Percentiles rank a stretch among this genome's conserved stretches.
Evolutionary conservation across 2,888 invertebrate species (phyloP).

Genomic region (Cataglyphis rosenhaueri): DNA sequence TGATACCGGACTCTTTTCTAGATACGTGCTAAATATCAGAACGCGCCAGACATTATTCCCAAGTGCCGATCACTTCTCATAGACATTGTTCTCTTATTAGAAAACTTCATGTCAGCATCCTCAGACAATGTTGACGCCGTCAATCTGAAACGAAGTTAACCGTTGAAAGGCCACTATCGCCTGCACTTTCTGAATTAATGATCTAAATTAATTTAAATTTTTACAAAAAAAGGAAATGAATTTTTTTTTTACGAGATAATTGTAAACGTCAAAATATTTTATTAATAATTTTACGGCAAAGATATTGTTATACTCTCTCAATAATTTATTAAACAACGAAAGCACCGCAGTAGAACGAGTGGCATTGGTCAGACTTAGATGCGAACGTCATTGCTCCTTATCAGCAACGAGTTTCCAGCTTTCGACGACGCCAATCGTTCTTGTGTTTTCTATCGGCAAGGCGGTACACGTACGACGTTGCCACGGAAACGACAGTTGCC

Average conservation of each 20-base stretch:
- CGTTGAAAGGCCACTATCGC: neutral
- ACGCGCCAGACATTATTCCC: constrained; percentile 20
- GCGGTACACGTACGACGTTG: constrained; percentile 69
- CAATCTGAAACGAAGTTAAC: neutral
- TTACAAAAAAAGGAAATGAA: neutral
- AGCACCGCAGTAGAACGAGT: neutral
- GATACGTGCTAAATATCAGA: constrained; percentile 45
- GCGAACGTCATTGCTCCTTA: constrained; percentile 18
- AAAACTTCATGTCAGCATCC: constrained; percentile 10
- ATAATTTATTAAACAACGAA: constrained; percentile 21
- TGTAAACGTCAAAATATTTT: neutral
- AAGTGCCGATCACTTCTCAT: constrained; percentile 47
- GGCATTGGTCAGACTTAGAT: constrained; percentile 12
- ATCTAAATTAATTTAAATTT: neutral
- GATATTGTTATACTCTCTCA: neutral
- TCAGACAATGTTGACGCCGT: constrained; percentile 23
- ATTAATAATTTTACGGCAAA: neutral
- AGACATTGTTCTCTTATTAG: constrained; percentile 47
- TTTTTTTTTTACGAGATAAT: neutral
- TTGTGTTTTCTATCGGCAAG: constrained; percentile 57
- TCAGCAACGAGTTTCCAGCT: constrained; percentile 13
- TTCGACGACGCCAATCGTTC: constrained; percentile 39
- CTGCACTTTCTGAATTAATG: neutral
- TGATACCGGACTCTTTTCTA: constrained; percentile 3
- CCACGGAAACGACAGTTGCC: constrained; percentile 72